These are phyloP conservation scores for Eupsilia transversa DNA, from an alignment of 2,888 invertebrate species.

Conservation along the genomic window DNA sequence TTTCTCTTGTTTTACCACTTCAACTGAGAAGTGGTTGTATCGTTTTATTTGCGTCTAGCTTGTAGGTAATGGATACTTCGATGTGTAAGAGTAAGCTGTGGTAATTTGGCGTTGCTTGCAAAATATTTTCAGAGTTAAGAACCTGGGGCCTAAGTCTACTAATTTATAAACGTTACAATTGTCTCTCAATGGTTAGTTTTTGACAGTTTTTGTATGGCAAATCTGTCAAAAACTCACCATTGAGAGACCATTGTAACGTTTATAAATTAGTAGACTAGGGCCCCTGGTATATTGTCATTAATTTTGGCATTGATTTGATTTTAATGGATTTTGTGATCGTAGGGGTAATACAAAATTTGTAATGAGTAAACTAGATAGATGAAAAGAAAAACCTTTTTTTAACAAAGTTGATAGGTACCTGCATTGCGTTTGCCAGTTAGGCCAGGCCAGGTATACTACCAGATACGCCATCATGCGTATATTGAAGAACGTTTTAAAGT, in stretches of 20 bases:
- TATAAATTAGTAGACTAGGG: too few relatives aligned
- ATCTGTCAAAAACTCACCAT: too few relatives aligned
- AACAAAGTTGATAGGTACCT: neutral
- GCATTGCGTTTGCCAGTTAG: neutral
- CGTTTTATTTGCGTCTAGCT: slow-evolving; percentile 59
- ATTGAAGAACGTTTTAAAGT: neutral
- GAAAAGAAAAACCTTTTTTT: neutral
- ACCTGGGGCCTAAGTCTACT: too few relatives aligned
- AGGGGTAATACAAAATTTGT: too few relatives aligned
- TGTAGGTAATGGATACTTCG: slow-evolving; percentile 12
- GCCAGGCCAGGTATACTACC: too few relatives aligned
- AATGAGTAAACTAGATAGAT: neutral
- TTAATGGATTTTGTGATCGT: too few relatives aligned
- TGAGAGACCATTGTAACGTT: too few relatives aligned
- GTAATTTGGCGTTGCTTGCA: slow-evolving; percentile 16
- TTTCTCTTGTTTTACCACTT: slow-evolving; percentile 58
- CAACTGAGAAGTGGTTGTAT: slow-evolving; percentile 15
- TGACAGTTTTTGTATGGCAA: too few relatives aligned
- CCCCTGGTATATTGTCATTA: neutral
- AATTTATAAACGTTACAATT: too few relatives aligned
- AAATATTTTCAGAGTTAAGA: neutral
- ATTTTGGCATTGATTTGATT: too few relatives aligned
- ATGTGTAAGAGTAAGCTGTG: slow-evolving; percentile 4
- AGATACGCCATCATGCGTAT: too few relatives aligned
- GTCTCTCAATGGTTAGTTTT: too few relatives aligned